Evolutionary conservation across 2,797 vertebrate species (phyloP).

Genomic region (Gymnoscopelus braueri): DNA sequence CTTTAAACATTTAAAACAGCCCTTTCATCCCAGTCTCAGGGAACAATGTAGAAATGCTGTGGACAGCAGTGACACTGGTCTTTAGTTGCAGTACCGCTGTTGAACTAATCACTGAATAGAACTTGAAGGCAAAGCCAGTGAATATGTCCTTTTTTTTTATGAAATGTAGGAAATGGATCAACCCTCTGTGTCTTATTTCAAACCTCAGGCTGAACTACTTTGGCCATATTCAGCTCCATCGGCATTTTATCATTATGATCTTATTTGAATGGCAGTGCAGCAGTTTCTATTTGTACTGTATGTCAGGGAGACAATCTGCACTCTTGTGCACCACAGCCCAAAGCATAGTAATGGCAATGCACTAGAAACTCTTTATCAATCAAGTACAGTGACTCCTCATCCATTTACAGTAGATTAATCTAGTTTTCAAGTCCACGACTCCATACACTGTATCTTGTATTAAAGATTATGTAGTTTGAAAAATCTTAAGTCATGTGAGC

Average conservation of each 20-base stretch:
- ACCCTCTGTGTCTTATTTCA: slow-evolving; percentile 18
- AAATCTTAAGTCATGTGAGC: slow-evolving; percentile 28
- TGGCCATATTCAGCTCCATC: not conserved
- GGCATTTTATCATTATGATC: not conserved
- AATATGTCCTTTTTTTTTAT: slow-evolving; percentile 8
- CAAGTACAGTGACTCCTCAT: slow-evolving; percentile 8
- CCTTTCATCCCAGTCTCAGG: not conserved
- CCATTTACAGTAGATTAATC: not conserved
- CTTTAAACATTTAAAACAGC: slow-evolving; percentile 5
- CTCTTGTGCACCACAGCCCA: slow-evolving; percentile 18
- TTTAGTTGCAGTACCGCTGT: not conserved
- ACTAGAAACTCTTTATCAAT: slow-evolving; percentile 17
- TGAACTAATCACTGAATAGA: slow-evolving; percentile 8
- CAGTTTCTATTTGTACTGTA: not conserved
- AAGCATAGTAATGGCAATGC: slow-evolving; percentile 8
- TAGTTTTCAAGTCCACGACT: slow-evolving; percentile 8
- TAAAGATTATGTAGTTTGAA: slow-evolving; percentile 1
- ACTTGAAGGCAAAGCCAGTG: not conserved
- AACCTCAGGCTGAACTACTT: not conserved
- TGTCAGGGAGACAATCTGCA: slow-evolving; percentile 31
- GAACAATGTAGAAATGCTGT: slow-evolving; percentile 4
- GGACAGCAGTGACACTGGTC: not conserved
- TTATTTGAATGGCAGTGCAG: slow-evolving; percentile 17
- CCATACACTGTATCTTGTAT: slow-evolving; percentile 8
- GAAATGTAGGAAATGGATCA: slow-evolving; percentile 5